Evolutionary conservation across 23 tunicate genomes (phyloP).

Genomic region (Halocynthia aurantium): DNA sequence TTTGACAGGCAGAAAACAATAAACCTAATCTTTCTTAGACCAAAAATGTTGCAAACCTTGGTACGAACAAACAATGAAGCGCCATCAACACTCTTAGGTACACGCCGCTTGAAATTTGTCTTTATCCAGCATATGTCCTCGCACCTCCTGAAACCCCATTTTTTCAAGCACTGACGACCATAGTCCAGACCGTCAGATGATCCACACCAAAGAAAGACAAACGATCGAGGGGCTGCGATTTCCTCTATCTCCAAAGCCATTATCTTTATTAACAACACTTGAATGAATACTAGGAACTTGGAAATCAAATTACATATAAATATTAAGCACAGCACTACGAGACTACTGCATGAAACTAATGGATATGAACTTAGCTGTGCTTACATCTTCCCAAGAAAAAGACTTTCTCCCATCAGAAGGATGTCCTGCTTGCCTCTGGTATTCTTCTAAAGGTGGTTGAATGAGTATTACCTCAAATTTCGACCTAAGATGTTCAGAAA

Average conservation of each 20-base stretch:
- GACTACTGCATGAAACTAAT: neutral
- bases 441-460: constrained; percentile 95
- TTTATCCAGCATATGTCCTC: constrained; percentile 99
- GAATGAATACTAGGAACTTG: neutral
- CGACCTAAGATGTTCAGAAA: constrained; percentile 17
- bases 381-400: constrained; percentile 71
- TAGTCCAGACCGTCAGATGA: constrained; percentile 89
- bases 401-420: constrained; percentile 54
- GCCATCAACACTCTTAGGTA: constrained; percentile 19
- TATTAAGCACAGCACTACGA: neutral
- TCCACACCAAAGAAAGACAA: constrained; percentile 96
- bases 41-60: constrained; percentile 22
- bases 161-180: constrained; percentile 74
- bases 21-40: neutral
- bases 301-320: neutral
- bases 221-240: constrained; percentile 64
- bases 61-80: constrained; percentile 73
- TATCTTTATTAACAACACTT: constrained; percentile 11
- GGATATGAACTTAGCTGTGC: neutral
- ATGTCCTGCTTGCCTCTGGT: constrained; percentile 72
- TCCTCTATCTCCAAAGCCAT: constrained; percentile 63
- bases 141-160: constrained; percentile 94
- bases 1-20: neutral
- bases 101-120: constrained; percentile 55
- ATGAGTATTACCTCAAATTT: constrained; percentile 85